Evolutionary conservation across 2,888 invertebrate species (phyloP), one percentile per base, ranked within the genome.

Genomic region (Charanyca ferruginea): DNA sequence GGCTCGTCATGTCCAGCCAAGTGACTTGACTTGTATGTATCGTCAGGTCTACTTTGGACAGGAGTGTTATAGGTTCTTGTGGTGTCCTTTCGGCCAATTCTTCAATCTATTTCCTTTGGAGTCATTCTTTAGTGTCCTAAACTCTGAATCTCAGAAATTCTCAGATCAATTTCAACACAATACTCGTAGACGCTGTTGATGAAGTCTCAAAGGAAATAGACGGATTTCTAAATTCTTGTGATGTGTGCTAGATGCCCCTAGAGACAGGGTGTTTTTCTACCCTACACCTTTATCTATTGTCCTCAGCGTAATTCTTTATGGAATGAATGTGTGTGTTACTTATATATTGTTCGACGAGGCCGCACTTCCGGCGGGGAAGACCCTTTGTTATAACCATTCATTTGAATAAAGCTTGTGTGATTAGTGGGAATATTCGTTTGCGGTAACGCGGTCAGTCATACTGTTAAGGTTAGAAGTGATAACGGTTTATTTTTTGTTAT

Each of bases 341-440:
- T 81, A 77, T 77, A 49, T 84, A 80, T 79, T 81, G 81, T 81
- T 73, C 66, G 68, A 73, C 81, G 73, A 66, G 41, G 41, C 42
- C 59, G 70, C 81, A 76, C 73, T 80, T 79, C 85, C 81, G 89
- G 88, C 86, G 90, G 89, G 86, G 85, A 73, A 73, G 75, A 49
- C 58, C 53, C 57, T 86, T 86, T 83, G 79, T 85, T 85, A 83
- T 79, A 84, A 66, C 82, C 77, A 71, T 89, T 86, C 64, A 83
- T 87, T 89, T 89, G 84, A 85, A 69, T 80, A 77, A 93, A 91
- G 95, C 95, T 95, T 94, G 93, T 94, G 94, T 94, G 94, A 93
- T 94, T 94, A 93, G 94, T 94, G 89, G 86, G 90, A 86, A 88
- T 86, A 84, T 82, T 82, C 80, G 80, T 91, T 91, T 90, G 93